Evolutionary conservation across 2,113 vertebrate species (phyloP).

Genomic region (Nerophis lumbriciformis): DNA sequence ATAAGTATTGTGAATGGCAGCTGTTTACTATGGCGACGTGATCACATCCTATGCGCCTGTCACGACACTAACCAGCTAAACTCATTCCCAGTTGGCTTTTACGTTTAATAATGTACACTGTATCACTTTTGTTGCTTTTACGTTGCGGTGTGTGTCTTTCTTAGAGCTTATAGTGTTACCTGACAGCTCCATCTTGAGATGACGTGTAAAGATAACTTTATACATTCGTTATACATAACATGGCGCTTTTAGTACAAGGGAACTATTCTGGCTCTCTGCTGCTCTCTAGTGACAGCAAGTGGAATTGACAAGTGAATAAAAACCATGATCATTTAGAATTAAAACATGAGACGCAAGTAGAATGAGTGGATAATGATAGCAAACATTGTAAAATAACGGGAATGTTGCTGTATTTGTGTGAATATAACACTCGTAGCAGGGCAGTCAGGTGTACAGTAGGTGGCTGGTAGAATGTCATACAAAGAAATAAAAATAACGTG

Average conservation of each 20-base stretch:
- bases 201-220: background rate
- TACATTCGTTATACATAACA: background rate
- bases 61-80: background rate
- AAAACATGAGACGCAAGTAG: too few relatives aligned
- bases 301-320: background rate
- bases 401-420: too few relatives aligned
- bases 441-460: too few relatives aligned
- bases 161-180: background rate
- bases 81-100: background rate
- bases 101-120: background rate
- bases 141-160: background rate
- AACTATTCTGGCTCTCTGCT: slow-evolving; percentile 1
- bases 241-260: background rate
- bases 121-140: too few relatives aligned
- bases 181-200: background rate
- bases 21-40: background rate
- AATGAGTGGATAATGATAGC: too few relatives aligned
- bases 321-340: too few relatives aligned
- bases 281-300: background rate
- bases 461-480: too few relatives aligned
- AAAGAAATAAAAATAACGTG: too few relatives aligned
- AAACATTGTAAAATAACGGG: too few relatives aligned
- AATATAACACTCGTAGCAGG: too few relatives aligned
- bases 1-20: too few relatives aligned
- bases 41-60: too few relatives aligned